Percentiles rank a stretch among this genome's conserved stretches.
Evolutionary conservation across 1,140 invertebrate species (phyloP).

Genomic region (Nephotettix cincticeps): DNA sequence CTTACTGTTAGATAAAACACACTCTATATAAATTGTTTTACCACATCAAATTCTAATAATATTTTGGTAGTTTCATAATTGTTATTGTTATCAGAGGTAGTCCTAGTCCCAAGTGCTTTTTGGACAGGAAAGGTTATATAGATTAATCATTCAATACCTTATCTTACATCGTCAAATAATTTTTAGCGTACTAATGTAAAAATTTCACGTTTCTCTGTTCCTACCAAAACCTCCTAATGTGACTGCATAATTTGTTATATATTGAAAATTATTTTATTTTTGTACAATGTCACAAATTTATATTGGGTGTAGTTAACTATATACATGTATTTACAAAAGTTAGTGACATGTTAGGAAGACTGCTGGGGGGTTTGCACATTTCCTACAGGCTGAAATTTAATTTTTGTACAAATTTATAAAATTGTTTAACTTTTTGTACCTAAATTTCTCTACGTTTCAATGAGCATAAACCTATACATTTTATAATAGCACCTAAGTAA

Average conservation of each 20-base stretch:
- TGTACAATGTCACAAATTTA: conserved; percentile 6
- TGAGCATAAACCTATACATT: conserved; percentile 7
- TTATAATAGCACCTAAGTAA: conserved; percentile 22
- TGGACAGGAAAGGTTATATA: no score
- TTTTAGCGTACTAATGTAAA: no score
- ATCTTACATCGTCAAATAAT: no score
- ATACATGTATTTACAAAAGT: conserved; percentile 19
- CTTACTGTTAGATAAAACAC: no score
- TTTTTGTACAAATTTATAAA: conserved; percentile 23
- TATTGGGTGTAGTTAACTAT: conserved; percentile 8
- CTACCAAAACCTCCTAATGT: neutral
- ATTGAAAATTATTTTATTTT: neutral
- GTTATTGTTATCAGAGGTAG: no score
- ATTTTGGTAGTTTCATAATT: no score
- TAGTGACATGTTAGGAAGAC: conserved; percentile 10
- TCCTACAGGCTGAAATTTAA: conserved; percentile 1
- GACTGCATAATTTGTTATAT: neutral
- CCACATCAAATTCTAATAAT: no score
- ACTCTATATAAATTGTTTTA: no score
- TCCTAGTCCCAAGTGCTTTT: no score
- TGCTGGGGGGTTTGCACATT: neutral
- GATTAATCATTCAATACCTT: no score
- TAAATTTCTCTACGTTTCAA: conserved; percentile 5
- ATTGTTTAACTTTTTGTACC: conserved; percentile 6
- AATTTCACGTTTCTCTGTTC: no score